Evolutionary conservation across 2,797 vertebrate genomes (phyloP).

Genomic region (Netta rufina): DNA sequence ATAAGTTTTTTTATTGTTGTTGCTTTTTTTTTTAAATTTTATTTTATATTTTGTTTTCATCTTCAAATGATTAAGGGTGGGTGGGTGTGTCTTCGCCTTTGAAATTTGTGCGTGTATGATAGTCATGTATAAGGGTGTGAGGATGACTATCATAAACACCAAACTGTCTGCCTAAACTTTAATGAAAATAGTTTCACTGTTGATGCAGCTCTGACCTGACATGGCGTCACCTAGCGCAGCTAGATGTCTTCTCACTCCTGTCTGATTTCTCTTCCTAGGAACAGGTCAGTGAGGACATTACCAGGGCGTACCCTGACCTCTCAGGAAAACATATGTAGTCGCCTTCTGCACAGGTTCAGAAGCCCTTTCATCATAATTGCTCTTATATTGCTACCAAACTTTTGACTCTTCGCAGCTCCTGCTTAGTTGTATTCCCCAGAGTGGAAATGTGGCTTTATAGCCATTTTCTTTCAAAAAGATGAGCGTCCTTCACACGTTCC

Average conservation of each 20-base stretch:
- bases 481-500: neutral
- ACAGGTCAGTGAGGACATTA: neutral
- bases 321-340: neutral
- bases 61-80: neutral
- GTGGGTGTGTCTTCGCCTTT: neutral
- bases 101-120: neutral
- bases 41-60: neutral
- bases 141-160: neutral
- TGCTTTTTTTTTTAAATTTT: neutral
- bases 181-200: neutral
- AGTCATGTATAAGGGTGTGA: neutral
- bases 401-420: neutral
- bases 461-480: neutral
- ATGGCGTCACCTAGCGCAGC: neutral
- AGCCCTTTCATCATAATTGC: neutral
- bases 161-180: neutral
- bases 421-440: neutral
- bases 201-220: neutral
- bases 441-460: neutral
- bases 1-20: neutral
- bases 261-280: neutral
- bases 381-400: neutral
- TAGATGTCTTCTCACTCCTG: neutral
- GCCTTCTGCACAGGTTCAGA: neutral
- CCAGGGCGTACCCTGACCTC: neutral